Evolutionary conservation across 1,140 invertebrate species (phyloP), one percentile per base, ranked within the genome.

Genomic region (Drosophila nasuta): DNA sequence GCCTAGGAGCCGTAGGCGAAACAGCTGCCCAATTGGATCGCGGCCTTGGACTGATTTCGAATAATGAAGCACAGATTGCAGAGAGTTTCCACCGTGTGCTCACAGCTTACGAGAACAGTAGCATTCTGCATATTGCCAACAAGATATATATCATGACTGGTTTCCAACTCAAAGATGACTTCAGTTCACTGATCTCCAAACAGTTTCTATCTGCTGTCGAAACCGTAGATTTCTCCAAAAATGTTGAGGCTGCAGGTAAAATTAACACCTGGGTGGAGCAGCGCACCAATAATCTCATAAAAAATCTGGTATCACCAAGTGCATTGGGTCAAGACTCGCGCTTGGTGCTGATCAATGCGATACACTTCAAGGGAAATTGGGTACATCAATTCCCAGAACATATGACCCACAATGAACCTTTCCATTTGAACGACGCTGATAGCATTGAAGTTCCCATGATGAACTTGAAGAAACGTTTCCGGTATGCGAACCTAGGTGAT

Each of bases 311-410:
- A 11, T 11, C 80, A 1, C 10, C 91, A 25, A 92, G 64, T 52
- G 78, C 77, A 2, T 51, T 94, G 1, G 49, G 68, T 57, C 6
- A 10, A 0, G 25, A 79, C 3, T 93, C 93, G 77, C 92, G 49
- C 17, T 65, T 96, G 57, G 93, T 96, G 6, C 91, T 96, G 6
- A 92, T 94, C 2, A 96, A 96, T 88, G 95, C 95, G 2, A 93
- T 96, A 30, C 95, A 96, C 82, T 96, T 96, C 46, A 92, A 92
- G 49, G 91, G 91, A 46, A 76, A 70, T 15, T 92, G 92, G 91
- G 46, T 63, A 35, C 72, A 90, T 49, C 43, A 74, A 46, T 92
- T 91, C 45, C 58, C 63, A 1, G 62, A 72, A 57, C 11, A 43
- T 7, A 49, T 91, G 5, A 90, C 82, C 1, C 68, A 30, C 0